phyloP scores from a whole-genome alignment of 1,140 invertebrate species.

The Phortica variegata region DNA sequence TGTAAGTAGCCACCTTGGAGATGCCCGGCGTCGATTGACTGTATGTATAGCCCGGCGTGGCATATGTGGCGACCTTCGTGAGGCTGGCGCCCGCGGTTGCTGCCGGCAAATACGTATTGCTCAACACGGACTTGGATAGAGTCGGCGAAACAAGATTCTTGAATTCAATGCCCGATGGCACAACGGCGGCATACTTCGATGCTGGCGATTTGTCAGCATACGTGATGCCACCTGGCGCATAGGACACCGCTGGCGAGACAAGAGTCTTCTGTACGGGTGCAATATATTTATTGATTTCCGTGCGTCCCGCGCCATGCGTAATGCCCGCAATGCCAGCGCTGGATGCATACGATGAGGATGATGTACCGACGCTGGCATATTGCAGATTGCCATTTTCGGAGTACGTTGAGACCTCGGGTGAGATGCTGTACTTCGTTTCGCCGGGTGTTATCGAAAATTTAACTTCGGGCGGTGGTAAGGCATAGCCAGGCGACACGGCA shows the following conservation, averaged over 20 bases:
- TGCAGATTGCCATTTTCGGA: slow-evolving; percentile 38
- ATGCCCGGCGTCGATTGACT: slow-evolving; percentile 31
- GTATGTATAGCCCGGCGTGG: slow-evolving; percentile 32
- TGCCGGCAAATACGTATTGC: slow-evolving; percentile 28
- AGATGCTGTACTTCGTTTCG: slow-evolving; percentile 36
- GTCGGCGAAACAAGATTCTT: slow-evolving; percentile 41
- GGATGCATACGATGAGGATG: slow-evolving; percentile 32
- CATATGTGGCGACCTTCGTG: slow-evolving; percentile 33
- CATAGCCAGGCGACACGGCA: slow-evolving; percentile 31
- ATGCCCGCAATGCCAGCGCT: slow-evolving; percentile 26
- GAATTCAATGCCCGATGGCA: slow-evolving; percentile 45
- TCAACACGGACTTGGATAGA: slow-evolving; percentile 26
- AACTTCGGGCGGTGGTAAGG: slow-evolving; percentile 37
- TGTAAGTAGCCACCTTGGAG: slow-evolving; percentile 39
- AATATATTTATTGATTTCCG: slow-evolving; percentile 37
- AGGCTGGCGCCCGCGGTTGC: slow-evolving; percentile 5
- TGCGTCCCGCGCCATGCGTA: slow-evolving; percentile 29
- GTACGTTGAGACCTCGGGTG: slow-evolving; percentile 40
- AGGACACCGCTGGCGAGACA: slow-evolving; percentile 36
- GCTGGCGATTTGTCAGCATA: slow-evolving; percentile 53
- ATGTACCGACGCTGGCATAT: slow-evolving; percentile 36
- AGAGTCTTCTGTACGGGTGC: slow-evolving; percentile 33
- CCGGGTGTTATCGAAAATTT: slow-evolving; percentile 47
- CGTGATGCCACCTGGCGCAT: slow-evolving; percentile 33
- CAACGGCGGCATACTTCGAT: slow-evolving; percentile 44